Percentiles rank a stretch among this genome's conserved stretches.
Conservation (phyloP, 2,888 invertebrate species). For the Acronicta leporina region DNA sequence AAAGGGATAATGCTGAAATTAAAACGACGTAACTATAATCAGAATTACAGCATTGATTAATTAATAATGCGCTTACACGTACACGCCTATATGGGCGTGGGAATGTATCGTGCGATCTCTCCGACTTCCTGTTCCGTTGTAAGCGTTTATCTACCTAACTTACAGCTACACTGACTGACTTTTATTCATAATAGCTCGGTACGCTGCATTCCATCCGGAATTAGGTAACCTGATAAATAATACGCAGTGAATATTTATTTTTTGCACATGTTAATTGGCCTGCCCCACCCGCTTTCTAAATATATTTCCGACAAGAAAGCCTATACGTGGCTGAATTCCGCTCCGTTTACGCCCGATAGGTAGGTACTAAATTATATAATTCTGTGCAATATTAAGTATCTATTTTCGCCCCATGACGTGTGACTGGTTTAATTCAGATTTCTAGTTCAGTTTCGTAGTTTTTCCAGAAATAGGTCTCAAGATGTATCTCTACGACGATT, state of each 20-base stretch:
- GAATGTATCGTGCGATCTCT: conserved; percentile 27
- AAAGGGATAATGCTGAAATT: neutral
- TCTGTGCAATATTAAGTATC: no score
- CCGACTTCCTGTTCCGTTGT: conserved; percentile 41
- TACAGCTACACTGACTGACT: conserved; percentile 4
- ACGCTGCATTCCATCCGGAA: conserved; percentile 46
- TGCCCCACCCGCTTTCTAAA: no score
- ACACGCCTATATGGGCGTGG: conserved; percentile 11
- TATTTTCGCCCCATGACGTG: no score
- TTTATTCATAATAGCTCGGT: conserved; percentile 31
- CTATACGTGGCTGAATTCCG: no score
- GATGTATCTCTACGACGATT: no score
- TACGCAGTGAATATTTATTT: conserved; percentile 10
- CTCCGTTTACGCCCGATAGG: no score
- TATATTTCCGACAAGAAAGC: no score
- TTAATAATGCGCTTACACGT: no score
- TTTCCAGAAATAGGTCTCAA: no score
- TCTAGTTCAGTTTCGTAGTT: no score
- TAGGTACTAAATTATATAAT: no score
- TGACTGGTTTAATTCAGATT: no score
- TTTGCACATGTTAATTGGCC: conserved; percentile 12
- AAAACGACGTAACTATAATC: neutral
- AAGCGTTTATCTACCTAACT: conserved; percentile 25
- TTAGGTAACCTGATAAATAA: conserved; percentile 44
- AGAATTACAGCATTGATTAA: conserved; percentile 7